Conservation (phyloP, 2,113 vertebrate genomes). For the Perca schrenkii region DNA sequence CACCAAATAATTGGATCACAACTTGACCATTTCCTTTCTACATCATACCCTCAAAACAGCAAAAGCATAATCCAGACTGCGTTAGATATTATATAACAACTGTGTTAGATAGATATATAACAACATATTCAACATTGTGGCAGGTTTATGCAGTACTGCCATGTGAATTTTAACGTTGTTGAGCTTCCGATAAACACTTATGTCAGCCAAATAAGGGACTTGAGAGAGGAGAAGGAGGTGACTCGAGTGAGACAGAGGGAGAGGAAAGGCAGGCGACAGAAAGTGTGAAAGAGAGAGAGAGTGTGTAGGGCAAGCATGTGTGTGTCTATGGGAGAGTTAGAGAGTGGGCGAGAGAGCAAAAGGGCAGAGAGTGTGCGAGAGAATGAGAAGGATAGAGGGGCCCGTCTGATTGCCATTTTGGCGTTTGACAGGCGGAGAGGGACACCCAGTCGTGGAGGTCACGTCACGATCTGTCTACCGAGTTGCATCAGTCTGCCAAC, state of each 20-base stretch:
- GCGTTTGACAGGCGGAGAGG: slow-evolving; percentile 43
- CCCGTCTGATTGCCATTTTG: slow-evolving; percentile 57
- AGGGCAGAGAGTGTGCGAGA: slow-evolving; percentile 24
- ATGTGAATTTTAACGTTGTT: slow-evolving; percentile 13
- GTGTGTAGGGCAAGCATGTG: not conserved
- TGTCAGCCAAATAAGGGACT: slow-evolving; percentile 10
- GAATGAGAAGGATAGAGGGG: slow-evolving; percentile 30
- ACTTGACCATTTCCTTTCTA: not conserved
- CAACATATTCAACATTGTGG: not conserved
- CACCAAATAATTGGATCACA: not conserved
- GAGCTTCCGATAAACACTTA: slow-evolving; percentile 11
- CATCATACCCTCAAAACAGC: not conserved
- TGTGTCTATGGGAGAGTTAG: not conserved
- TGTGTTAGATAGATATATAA: too few relatives aligned
- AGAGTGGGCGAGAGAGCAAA: slow-evolving; percentile 29
- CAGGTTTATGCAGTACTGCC: not conserved
- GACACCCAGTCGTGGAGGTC: slow-evolving; percentile 45
- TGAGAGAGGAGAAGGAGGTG: slow-evolving; percentile 9
- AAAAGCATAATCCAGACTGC: too few relatives aligned
- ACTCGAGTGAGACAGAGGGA: not conserved
- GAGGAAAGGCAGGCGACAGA: not conserved
- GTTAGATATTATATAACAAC: too few relatives aligned
- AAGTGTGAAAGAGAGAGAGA: slow-evolving; percentile 9
- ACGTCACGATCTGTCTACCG: slow-evolving; percentile 29
- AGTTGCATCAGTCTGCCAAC: slow-evolving; percentile 29